Evolutionary conservation across 2,888 invertebrate genomes (phyloP), one percentile per base, ranked within the genome.

Genomic region (Meteorus colon): DNA sequence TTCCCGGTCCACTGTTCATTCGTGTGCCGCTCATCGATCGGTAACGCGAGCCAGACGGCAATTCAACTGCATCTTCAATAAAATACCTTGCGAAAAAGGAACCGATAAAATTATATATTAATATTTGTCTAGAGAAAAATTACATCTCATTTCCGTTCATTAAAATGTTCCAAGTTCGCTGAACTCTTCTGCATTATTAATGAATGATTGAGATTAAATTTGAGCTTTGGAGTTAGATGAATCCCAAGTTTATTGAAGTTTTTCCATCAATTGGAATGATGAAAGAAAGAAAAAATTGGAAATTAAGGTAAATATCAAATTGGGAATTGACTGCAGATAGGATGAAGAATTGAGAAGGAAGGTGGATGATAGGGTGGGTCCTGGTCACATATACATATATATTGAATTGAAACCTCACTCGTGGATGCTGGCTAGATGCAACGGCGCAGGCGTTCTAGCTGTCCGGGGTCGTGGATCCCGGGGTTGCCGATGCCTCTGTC

Each of bases 11-110:
- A 68, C 80, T 81, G 70, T 82, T 83, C 84, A 84, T 86, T 81
- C 86, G 84, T 78, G 86, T 86, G 76, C 86, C 84, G 81, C 88
- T 87, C 85, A 87, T 87, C 84, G 88, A 88, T 88, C 88, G 86
- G 82, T 84, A 84, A 77, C 84, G 85, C 77, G 82, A 81, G 78
- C 83, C 84, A 41, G 80, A 55, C 62, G 74, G 79, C 59, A 77
- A 77, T 60, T 80, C 81, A 70, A 77, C 79, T 62, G 76, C 79
- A 73, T 89, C 88, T 80, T 86, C 83, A 71, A 83, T 84, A 77
- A 88, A 87, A 74, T 86, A 88, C 80, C 88, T 88, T 81, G 10
- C 12, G n/a, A n/a, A 48, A 55, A 24, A 55, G 51, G 29, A 48
- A 29, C 34, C n/a, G 8, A 37, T 19, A 4, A 10, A 41, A 41